A percentile compares a stretch with the other conserved stretches of the same genome.
Evolutionary conservation across 2,888 invertebrate genomes (phyloP).

Genomic region (Meteorus colon): DNA sequence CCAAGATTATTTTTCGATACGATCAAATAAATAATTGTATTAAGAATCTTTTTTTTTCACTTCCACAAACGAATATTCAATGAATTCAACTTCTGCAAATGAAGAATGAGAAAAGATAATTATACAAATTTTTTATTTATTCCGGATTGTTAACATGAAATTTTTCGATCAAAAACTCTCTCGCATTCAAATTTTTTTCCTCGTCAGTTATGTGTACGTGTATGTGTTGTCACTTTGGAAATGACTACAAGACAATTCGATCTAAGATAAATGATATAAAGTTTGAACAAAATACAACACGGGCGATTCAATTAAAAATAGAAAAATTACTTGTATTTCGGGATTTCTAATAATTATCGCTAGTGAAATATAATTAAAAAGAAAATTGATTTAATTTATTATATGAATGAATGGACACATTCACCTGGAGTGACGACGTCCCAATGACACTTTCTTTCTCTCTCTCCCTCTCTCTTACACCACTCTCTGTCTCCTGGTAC

Average conservation of each 20-base stretch:
- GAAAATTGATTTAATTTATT: slow-evolving; percentile 9
- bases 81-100: background rate
- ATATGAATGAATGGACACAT: slow-evolving; percentile 29
- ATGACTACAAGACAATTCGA: slow-evolving; percentile 28
- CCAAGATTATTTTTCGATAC: background rate
- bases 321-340: background rate
- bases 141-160: background rate
- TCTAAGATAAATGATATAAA: background rate
- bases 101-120: background rate
- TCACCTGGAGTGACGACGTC: slow-evolving; percentile 22
- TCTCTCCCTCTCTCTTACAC: background rate
- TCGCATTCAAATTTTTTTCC: background rate
- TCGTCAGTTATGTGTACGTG: background rate
- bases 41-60: background rate
- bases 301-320: slow-evolving; percentile 1
- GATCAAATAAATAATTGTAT: background rate
- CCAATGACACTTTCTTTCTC: slow-evolving; percentile 8
- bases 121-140: background rate
- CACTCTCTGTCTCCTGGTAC: background rate
- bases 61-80: background rate
- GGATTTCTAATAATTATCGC: background rate
- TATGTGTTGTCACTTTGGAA: slow-evolving; percentile 18
- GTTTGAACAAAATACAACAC: background rate
- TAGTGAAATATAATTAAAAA: slow-evolving; percentile 1
- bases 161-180: background rate